Base-by-base conservation (phyloP, 2,113 vertebrate species). In the Semicossyphus pulcher region DNA sequence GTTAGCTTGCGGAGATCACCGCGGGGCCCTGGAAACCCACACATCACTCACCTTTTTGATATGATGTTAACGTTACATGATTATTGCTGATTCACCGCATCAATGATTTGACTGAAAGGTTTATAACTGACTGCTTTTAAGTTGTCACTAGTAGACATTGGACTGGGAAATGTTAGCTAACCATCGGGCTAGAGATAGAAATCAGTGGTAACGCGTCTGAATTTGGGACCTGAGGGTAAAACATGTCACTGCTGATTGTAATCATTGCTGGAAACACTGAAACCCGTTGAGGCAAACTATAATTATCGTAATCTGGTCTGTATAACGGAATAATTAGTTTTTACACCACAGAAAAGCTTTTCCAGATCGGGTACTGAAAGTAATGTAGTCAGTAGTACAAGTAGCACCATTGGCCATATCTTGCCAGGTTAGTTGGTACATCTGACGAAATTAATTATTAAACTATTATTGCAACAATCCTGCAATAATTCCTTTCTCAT, bases 1-100 rank as follows among this genome's bases (percentile, higher is more conserved):
- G 62, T 73, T 91, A 91, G 91, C 91, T 86, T 88, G 86, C 88
- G 69, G 85, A 63, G 54, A 81, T 54, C 64, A 62, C 48, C 31
- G 68, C 8, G 83, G 41, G 89, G 86, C 85, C 89, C 63, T 1
- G 28, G 20, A 26, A 56, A 66, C n/a, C 31, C 7, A 39, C 49
- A 49, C 47, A 57, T 20, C 57, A 25, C 66, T 80, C 41, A 20
- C 26, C 7, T 48, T 61, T 45, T 57, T 8, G 12, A 39, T 34
- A 16, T 2, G 47, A 20, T 15, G 31, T 57, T 26, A 59, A 48
- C 53, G 15, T 36, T 53, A 16, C n/a, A 3, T 21, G 49, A 36
- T 52, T 48, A n/a, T 7, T 29, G 23, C 48, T n/a, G 10, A 49
- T 61, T 47, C 31, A 56, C 47, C 1, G 12, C 28, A 45, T 20